A percentile compares a stretch with the other conserved stretches of the same genome.
These are phyloP conservation scores for Aplidium turbinatum DNA, from an alignment of 23 tunicate genomes.

Conservation along the genomic window DNA sequence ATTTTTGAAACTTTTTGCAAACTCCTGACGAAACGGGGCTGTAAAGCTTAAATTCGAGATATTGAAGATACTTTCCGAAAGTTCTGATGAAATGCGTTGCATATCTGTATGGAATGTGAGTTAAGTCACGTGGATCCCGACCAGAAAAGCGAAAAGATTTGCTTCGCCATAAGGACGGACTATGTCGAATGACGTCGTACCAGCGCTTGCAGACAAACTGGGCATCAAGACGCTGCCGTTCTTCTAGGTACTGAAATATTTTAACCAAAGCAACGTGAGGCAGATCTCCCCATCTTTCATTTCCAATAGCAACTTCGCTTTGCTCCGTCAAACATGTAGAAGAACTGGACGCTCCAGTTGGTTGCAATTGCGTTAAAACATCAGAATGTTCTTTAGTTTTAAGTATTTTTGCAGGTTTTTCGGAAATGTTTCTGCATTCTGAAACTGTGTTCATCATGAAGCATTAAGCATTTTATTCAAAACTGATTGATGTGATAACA, in stretches of 20 bases:
- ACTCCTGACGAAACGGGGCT: constrained; percentile 75
- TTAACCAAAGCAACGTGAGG: constrained; percentile 76
- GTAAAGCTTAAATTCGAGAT: constrained; percentile 73
- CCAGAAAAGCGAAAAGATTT: constrained; percentile 88
- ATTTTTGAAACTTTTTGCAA: constrained; percentile 87
- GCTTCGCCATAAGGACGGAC: constrained; percentile 67
- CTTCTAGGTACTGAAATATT: constrained; percentile 51
- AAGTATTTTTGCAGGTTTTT: constrained; percentile 30
- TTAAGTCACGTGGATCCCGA: constrained; percentile 76
- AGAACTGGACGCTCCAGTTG: too few species aligned
- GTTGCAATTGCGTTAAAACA: constrained; percentile 14
- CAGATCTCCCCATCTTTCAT: constrained; percentile 55
- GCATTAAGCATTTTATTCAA: not conserved
- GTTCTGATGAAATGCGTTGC: constrained; percentile 75
- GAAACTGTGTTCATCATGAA: not conserved
- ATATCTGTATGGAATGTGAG: constrained; percentile 65
- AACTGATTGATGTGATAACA: too few species aligned
- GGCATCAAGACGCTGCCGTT: constrained; percentile 42
- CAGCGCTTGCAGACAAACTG: constrained; percentile 95
- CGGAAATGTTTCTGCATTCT: not conserved
- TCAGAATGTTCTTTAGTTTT: constrained; percentile 23
- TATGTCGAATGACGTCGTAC: constrained; percentile 82
- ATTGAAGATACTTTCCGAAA: constrained; percentile 69
- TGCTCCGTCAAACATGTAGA: too few species aligned
- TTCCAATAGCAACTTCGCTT: not conserved